Conservation (phyloP, 2,113 vertebrate genomes). For the Silurus asotus region DNA sequence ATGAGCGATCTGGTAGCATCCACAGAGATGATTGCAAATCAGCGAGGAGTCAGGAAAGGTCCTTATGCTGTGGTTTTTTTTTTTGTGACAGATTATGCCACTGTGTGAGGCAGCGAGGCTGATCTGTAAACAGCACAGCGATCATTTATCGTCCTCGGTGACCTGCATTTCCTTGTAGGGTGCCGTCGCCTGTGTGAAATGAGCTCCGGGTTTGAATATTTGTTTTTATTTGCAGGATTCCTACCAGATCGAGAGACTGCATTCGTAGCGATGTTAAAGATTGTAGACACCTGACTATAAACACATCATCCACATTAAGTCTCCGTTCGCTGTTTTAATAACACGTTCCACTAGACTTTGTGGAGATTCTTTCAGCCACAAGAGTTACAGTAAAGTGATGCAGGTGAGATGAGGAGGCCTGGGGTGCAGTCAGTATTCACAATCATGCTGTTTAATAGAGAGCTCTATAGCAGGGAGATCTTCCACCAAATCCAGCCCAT, state of each 20-base stretch:
- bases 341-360: too few species aligned
- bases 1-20: constrained; percentile 42
- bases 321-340: too few species aligned
- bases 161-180: constrained; percentile 38
- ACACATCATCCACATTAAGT: too few species aligned
- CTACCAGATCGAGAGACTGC: background rate
- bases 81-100: constrained; percentile 42
- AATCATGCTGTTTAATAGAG: too few species aligned
- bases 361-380: too few species aligned
- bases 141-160: constrained; percentile 41
- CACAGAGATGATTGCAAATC: constrained; percentile 43
- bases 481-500: too few species aligned
- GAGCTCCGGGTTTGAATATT: background rate
- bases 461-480: too few species aligned
- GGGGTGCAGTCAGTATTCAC: too few species aligned
- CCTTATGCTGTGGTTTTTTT: background rate
- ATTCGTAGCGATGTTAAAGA: background rate
- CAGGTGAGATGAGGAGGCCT: too few species aligned
- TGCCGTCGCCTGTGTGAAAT: constrained; percentile 27
- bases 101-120: constrained; percentile 29
- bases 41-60: constrained; percentile 23
- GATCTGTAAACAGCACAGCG: constrained; percentile 30
- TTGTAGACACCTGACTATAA: too few species aligned
- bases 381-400: too few species aligned
- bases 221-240: background rate